Percentiles rank a stretch among this genome's conserved stretches.
These are phyloP conservation scores for Cuculus canorus DNA, from an alignment of 2,797 vertebrate species.

Conservation along the genomic window DNA sequence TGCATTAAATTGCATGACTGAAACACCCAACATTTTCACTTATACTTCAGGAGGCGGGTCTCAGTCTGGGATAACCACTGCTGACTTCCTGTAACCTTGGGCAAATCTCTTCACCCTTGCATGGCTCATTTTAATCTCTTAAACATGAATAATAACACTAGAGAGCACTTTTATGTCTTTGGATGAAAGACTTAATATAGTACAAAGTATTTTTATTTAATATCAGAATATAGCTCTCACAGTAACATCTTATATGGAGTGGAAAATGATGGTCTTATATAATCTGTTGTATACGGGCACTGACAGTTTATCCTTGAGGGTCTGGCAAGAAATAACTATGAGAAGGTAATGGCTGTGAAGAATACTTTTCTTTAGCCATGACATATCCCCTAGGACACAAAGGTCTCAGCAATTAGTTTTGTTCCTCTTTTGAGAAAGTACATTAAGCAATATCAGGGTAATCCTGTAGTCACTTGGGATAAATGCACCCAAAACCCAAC, in stretches of 20 bases:
- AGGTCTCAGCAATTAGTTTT: conserved; percentile 49
- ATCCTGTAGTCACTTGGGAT: not conserved
- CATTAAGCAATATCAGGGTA: not conserved
- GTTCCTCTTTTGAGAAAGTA: conserved; percentile 9
- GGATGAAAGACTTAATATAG: conserved; percentile 38
- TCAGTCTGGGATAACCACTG: not conserved
- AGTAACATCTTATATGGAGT: conserved; percentile 57
- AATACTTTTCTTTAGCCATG: conserved; percentile 27
- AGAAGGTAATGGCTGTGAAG: conserved; percentile 55
- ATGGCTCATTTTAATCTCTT: conserved; percentile 26
- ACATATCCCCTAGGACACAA: conserved; percentile 42
- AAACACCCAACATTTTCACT: not conserved
- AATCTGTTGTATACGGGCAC: conserved; percentile 36
- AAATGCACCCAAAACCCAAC: not conserved
- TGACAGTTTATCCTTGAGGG: conserved; percentile 64
- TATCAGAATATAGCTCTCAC: conserved; percentile 48
- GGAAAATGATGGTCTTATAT: conserved; percentile 65
- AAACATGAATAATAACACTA: conserved; percentile 16
- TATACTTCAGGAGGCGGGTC: not conserved
- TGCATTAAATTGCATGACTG: not conserved
- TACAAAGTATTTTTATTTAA: conserved; percentile 51
- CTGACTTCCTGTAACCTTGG: conserved; percentile 31
- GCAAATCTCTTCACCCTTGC: not conserved
- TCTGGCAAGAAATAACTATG: conserved; percentile 55
- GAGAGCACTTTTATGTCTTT: conserved; percentile 20